A percentile compares a stretch with the other conserved stretches of the same genome.
Conservation (phyloP, 1,140 invertebrate species). For the Leptinotarsa defecta region DNA sequence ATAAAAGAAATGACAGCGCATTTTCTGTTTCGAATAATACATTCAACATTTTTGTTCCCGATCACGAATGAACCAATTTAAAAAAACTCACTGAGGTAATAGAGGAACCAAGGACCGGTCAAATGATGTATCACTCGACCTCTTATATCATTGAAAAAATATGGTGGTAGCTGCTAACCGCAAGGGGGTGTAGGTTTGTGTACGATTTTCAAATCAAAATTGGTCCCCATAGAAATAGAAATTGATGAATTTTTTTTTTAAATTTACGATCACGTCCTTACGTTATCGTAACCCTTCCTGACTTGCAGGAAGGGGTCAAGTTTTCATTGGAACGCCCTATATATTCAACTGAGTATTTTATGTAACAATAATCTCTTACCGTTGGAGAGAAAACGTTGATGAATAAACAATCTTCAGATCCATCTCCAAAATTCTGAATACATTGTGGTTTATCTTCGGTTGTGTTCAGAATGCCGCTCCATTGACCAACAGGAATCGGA, state of each 20-base stretch:
- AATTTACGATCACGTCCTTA: not conserved
- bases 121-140: too few species aligned
- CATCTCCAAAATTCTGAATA: slow-evolving; percentile 25
- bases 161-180: not conserved
- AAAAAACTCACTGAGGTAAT: not conserved
- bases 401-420: slow-evolving; percentile 39
- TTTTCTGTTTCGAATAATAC: not conserved
- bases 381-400: slow-evolving; percentile 37
- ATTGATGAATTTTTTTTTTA: not conserved
- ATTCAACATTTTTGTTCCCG: not conserved
- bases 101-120: not conserved
- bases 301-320: not conserved
- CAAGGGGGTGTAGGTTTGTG: not conserved
- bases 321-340: not conserved
- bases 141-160: not conserved
- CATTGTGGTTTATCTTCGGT: slow-evolving; percentile 34
- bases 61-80: not conserved
- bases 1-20: not conserved
- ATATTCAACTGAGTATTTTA: not conserved
- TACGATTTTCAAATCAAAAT: not conserved
- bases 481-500: slow-evolving; percentile 30
- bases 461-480: slow-evolving; percentile 32
- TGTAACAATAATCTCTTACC: slow-evolving; percentile 16
- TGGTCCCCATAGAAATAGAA: not conserved
- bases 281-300: too few species aligned